A percentile compares a stretch with the other conserved stretches of the same genome.
These are phyloP conservation scores for Diarsia mendica DNA, from an alignment of 2,888 invertebrate species.

Conservation along the genomic window DNA sequence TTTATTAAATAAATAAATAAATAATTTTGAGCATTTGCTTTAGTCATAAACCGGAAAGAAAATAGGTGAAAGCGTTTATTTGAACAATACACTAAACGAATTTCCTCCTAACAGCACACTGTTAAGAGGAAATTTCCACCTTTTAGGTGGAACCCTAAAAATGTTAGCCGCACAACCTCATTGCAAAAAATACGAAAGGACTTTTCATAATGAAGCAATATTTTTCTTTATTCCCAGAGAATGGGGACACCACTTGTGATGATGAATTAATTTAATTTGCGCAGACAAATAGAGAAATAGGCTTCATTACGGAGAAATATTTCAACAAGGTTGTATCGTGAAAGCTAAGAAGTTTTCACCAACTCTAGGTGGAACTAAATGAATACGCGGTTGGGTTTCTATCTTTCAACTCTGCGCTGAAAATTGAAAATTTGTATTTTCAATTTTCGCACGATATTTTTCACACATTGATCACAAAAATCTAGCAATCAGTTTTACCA, in stretches of 20 bases:
- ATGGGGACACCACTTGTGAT: constrained; percentile 13
- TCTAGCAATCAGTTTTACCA: too few species aligned
- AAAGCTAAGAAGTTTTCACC: constrained; percentile 1
- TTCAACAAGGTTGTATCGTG: constrained; percentile 23
- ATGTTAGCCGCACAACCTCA: not conserved
- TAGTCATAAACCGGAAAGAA: too few species aligned
- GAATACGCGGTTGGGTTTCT: not conserved
- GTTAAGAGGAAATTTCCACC: too few species aligned
- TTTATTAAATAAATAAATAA: too few species aligned
- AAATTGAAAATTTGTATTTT: too few species aligned
- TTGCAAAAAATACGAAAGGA: constrained; percentile 7
- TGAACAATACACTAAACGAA: too few species aligned
- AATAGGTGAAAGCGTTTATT: too few species aligned
- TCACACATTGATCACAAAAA: not conserved
- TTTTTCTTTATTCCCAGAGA: constrained; percentile 27
- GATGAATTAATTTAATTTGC: constrained; percentile 55
- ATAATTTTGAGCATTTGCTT: too few species aligned
- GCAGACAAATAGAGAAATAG: constrained; percentile 48
- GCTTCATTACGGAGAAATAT: constrained; percentile 36
- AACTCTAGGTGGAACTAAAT: not conserved
- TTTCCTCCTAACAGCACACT: too few species aligned
- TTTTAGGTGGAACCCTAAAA: not conserved
- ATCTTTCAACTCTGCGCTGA: not conserved
- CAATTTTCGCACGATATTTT: not conserved
- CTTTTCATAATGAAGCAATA: constrained; percentile 38